phyloP scores from a whole-genome alignment of 2,888 invertebrate genomes.

The Piscicola geometra region DNA sequence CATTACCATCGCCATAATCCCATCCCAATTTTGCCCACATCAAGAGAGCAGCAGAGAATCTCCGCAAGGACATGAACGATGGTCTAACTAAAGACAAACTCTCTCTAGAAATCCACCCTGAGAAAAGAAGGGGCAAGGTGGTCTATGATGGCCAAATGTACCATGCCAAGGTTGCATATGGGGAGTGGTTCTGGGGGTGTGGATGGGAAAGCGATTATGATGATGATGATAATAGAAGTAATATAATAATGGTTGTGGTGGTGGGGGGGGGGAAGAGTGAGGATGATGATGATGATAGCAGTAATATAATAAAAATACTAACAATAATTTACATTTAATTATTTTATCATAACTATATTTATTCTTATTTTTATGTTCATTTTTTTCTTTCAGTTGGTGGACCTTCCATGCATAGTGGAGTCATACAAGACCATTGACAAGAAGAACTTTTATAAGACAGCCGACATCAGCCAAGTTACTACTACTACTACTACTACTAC shows the following conservation, averaged over 20 bases:
- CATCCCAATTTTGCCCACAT: too few species aligned
- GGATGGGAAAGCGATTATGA: too few species aligned
- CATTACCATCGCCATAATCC: too few species aligned
- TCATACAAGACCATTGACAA: constrained; percentile 90
- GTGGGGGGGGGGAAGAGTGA: too few species aligned
- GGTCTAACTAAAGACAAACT: constrained; percentile 76
- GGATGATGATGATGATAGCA: too few species aligned
- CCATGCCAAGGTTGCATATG: constrained; percentile 66
- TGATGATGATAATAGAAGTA: neutral
- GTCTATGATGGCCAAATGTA: constrained; percentile 81
- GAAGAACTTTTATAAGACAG: constrained; percentile 94
- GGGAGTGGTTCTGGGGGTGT: too few species aligned
- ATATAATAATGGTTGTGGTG: too few species aligned
- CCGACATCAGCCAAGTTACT: constrained; percentile 74
- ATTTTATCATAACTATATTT: too few species aligned
- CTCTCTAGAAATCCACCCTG: constrained; percentile 75
- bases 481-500: neutral
- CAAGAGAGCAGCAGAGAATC: constrained; percentile 43
- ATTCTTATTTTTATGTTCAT: constrained; percentile 2
- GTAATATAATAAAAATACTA: too few species aligned
- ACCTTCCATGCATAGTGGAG: constrained; percentile 85
- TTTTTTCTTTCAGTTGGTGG: constrained; percentile 65
- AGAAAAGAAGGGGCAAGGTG: constrained; percentile 81
- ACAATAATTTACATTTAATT: neutral
- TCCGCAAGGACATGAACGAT: constrained; percentile 68